phyloP scores from a whole-genome alignment of 2,888 invertebrate genomes.

The Gnatocerus cornutus region DNA sequence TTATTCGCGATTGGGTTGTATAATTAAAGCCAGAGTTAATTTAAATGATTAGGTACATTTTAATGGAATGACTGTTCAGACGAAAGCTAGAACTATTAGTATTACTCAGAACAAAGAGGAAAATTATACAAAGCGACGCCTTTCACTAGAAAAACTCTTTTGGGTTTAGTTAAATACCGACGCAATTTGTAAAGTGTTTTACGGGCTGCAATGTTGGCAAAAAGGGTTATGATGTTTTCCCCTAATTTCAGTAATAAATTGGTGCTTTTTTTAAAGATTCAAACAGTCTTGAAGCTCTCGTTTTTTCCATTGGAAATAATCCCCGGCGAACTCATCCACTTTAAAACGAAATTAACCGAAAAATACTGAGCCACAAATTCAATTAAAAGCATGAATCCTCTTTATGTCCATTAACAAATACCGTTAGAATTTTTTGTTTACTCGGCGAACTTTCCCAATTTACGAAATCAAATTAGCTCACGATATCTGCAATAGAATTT shows the following conservation, averaged over 20 bases:
- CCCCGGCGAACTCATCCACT: too few species aligned
- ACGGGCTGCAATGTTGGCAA: too few species aligned
- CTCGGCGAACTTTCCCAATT: slow-evolving; percentile 1
- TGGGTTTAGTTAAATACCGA: too few species aligned
- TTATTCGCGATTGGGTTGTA: slow-evolving; percentile 8
- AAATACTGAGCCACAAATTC: background rate
- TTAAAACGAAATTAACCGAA: background rate
- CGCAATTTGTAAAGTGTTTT: too few species aligned
- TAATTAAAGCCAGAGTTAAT: slow-evolving; percentile 1
- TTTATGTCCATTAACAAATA: slow-evolving; percentile 4
- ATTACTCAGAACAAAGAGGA: background rate
- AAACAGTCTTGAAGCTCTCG: too few species aligned
- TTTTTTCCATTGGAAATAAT: too few species aligned
- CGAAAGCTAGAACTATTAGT: background rate
- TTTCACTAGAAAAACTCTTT: too few species aligned
- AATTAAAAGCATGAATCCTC: slow-evolving; percentile 4
- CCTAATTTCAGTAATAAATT: too few species aligned
- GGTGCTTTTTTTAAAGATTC: too few species aligned
- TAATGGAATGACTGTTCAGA: background rate
- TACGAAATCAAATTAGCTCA: background rate
- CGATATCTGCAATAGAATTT: background rate
- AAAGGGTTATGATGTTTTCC: too few species aligned
- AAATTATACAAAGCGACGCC: too few species aligned
- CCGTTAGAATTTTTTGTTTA: background rate
- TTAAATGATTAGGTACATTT: slow-evolving; percentile 2